Conservation (phyloP, 2,888 invertebrate genomes). For the Drosophila anomelani region DNA sequence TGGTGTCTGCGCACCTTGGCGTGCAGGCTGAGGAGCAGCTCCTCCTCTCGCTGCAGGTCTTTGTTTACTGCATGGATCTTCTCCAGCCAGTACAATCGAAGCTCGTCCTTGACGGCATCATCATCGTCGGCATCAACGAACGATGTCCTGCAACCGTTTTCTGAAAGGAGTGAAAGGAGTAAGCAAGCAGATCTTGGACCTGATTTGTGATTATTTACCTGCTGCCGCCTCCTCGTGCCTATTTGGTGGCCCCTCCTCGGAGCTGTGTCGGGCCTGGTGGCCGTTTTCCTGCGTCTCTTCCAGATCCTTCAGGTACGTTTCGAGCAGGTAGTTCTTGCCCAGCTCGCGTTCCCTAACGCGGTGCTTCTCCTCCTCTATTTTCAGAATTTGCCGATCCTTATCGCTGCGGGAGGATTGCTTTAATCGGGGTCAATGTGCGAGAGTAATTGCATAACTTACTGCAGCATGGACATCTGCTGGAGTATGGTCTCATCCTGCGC, state of each 20-base stretch:
- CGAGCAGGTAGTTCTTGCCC: conserved; percentile 92
- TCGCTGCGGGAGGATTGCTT: conserved; percentile 85
- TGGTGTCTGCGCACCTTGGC: conserved; percentile 87
- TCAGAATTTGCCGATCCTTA: conserved; percentile 91
- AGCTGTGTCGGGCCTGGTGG: not conserved
- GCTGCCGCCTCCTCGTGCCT: not conserved
- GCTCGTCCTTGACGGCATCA: conserved; percentile 51
- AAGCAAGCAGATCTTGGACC: not conserved
- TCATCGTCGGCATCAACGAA: not conserved
- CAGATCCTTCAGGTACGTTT: conserved; percentile 89
- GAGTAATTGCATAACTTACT: conserved; percentile 64
- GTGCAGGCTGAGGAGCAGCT: conserved; percentile 88
- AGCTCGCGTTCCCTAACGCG: conserved; percentile 89
- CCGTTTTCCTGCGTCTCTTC: conserved; percentile 77
- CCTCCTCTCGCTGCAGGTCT: conserved; percentile 90
- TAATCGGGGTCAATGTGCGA: not conserved
- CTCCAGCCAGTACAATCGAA: conserved; percentile 89
- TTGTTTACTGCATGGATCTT: conserved; percentile 90
- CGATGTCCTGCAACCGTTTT: not conserved
- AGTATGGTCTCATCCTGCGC: conserved; percentile 87
- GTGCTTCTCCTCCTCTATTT: conserved; percentile 91
- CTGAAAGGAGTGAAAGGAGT: not conserved
- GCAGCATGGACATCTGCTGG: conserved; percentile 83
- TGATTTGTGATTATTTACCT: not conserved
- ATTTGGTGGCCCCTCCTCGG: not conserved